A percentile compares a stretch with the other conserved stretches of the same genome.
Conservation (phyloP, 2,888 invertebrate species). For the Lamproptera curius region DNA sequence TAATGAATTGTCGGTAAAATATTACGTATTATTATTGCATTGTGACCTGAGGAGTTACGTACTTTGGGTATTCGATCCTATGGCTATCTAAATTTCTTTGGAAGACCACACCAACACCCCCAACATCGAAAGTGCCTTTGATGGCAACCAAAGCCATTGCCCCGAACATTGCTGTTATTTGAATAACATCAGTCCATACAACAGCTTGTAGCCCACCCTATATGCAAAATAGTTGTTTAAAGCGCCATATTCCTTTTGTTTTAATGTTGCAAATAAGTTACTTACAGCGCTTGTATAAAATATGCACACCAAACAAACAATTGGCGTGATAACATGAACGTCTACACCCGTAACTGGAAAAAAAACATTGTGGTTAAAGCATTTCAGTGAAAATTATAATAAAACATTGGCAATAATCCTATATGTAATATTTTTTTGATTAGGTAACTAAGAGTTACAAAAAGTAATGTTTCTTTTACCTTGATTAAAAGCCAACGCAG, state of each 20-base stretch:
- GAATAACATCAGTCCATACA: conserved; percentile 90
- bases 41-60: no score
- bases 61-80: conserved; percentile 81
- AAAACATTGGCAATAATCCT: no score
- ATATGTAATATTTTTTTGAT: no score
- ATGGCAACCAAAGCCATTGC: conserved; percentile 85
- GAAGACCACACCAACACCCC: conserved; percentile 82
- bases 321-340: conserved; percentile 88
- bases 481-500: conserved; percentile 88
- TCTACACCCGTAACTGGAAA: conserved; percentile 89
- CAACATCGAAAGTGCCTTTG: conserved; percentile 85
- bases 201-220: conserved; percentile 90
- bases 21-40: no score
- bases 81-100: conserved; percentile 83
- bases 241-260: not conserved
- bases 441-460: no score
- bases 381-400: no score
- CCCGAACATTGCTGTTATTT: conserved; percentile 86
- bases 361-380: conserved; percentile 9
- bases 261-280: conserved; percentile 25
- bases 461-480: no score
- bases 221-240: not conserved
- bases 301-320: conserved; percentile 90
- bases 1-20: no score
- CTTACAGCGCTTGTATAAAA: conserved; percentile 91